phyloP scores from a whole-genome alignment of 2,113 vertebrate species.

The Coreoperca whiteheadi region DNA sequence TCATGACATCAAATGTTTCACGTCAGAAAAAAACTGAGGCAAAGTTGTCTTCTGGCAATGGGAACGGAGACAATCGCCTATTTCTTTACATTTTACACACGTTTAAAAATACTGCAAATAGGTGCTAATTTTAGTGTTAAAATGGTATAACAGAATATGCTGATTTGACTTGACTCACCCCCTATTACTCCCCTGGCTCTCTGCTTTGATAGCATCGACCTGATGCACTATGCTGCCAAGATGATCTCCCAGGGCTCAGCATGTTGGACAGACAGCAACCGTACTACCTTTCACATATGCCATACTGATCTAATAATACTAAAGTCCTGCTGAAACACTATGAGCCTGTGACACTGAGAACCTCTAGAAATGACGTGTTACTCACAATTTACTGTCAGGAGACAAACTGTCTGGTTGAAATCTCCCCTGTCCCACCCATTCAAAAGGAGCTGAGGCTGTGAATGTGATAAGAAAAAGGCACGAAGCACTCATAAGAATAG shows the following conservation, averaged over 20 bases:
- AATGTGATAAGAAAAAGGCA: slow-evolving; percentile 58
- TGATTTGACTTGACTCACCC: slow-evolving; percentile 23
- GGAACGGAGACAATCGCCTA: too few relatives aligned
- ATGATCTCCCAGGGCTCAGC: slow-evolving; percentile 37
- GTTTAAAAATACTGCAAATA: too few relatives aligned
- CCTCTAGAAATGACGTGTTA: slow-evolving; percentile 69
- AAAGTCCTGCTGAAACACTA: slow-evolving; percentile 66
- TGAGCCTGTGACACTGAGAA: slow-evolving; percentile 44
- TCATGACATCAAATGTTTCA: too few relatives aligned
- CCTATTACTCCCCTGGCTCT: slow-evolving; percentile 3
- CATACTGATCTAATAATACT: slow-evolving; percentile 65
- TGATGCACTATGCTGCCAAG: slow-evolving; percentile 36
- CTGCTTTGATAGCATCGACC: slow-evolving; percentile 11
- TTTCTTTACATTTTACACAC: too few relatives aligned
- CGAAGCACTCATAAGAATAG: slow-evolving; percentile 55
- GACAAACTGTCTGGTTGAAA: slow-evolving; percentile 59
- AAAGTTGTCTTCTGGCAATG: too few relatives aligned
- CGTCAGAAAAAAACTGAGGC: too few relatives aligned
- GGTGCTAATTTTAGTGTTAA: too few relatives aligned
- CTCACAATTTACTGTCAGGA: slow-evolving; percentile 72
- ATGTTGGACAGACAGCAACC: slow-evolving; percentile 32
- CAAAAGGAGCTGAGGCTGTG: slow-evolving; percentile 67
- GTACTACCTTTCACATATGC: slow-evolving; percentile 24
- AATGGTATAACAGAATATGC: slow-evolving; percentile 13
- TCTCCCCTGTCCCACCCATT: slow-evolving; percentile 57